Base-by-base conservation (phyloP, 2,888 invertebrate species). In the Eristalis arbustorum region DNA sequence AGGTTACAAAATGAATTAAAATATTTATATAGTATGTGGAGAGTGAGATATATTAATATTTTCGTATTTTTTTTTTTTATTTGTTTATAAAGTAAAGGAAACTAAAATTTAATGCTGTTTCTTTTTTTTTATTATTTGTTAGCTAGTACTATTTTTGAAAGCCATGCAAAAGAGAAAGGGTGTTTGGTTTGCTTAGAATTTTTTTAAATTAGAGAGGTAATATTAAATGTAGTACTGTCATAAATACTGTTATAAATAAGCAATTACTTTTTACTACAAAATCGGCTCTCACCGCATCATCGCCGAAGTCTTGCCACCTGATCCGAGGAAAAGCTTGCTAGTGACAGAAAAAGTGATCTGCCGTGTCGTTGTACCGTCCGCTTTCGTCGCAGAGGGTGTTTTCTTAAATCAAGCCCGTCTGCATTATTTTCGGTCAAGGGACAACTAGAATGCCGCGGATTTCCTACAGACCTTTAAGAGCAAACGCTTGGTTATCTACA, bases 1-100 rank as follows among this genome's bases (percentile, higher is more conserved):
- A 78, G 82, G 82, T 85, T 85, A 85, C 85, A 85, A 81, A 85
- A 85, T 85, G 84, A 84, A 80, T 84, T 84, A 59, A 79, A 72
- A 61, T 49, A 18, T 42, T 57, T 42, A 78, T 79, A 56, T 67
- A 68, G 59, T 62, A 73, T 74, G 80, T 80, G 80, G 80, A 80
- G 40, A 80, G 81, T 85, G 84, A 77, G 71, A 76, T 71, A 79
- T 66, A 79, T 66, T 79, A 75, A 75, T 84, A 68, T 76, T 56
- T 66, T 25, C 34, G 22, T 73, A 68, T 76, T 56, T 66, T 25
- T 28, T n/a, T 73, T 22, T 28, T 14, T 22, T 72, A 42, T 62
- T 64, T 42, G 69, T 71, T 69, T 74, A 73, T 63, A 69, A 63
- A 68, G 76, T 68, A 80, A 80, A 63, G 63, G 57, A 73, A 82